Conservation (phyloP, 1,140 invertebrate species). For the Galleria mellonella region DNA sequence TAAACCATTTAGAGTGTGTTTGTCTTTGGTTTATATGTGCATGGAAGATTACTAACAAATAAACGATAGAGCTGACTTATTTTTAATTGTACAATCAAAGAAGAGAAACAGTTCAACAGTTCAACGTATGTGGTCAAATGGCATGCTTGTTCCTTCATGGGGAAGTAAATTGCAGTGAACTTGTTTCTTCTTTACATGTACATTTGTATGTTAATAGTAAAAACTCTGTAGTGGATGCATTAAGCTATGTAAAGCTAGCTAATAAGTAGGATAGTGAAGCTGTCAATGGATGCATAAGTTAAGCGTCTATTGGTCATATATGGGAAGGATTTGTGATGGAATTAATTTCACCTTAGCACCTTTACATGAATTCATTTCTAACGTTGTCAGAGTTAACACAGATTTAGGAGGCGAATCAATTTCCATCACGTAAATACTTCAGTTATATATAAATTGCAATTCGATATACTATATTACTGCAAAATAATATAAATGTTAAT, state of each 20-base stretch:
- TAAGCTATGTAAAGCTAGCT: conserved; percentile 14
- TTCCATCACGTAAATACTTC: no score
- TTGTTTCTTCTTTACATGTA: conserved; percentile 8
- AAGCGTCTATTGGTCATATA: no score
- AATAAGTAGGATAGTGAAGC: conserved; percentile 19
- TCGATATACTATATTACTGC: no score
- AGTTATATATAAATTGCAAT: no score
- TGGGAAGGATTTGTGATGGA: no score
- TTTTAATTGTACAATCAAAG: conserved; percentile 21
- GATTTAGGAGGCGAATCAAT: no score
- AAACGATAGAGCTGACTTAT: neutral
- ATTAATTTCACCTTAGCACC: no score
- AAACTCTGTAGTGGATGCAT: conserved; percentile 29
- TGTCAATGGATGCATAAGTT: conserved; percentile 15
- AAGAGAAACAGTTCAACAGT: conserved; percentile 29
- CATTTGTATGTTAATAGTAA: conserved; percentile 27
- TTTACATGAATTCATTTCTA: no score
- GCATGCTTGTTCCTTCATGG: no score
- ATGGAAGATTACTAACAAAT: conserved; percentile 62
- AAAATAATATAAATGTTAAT: no score
- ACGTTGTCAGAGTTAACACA: no score
- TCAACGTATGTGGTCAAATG: neutral
- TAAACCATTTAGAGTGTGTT: conserved; percentile 65
- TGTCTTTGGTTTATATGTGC: conserved; percentile 74
- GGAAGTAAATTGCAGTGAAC: neutral